Percentiles rank a stretch among this genome's conserved stretches.
Conservation (phyloP, 2,113 vertebrate genomes). For the Brienomyrus brachyistius region DNA sequence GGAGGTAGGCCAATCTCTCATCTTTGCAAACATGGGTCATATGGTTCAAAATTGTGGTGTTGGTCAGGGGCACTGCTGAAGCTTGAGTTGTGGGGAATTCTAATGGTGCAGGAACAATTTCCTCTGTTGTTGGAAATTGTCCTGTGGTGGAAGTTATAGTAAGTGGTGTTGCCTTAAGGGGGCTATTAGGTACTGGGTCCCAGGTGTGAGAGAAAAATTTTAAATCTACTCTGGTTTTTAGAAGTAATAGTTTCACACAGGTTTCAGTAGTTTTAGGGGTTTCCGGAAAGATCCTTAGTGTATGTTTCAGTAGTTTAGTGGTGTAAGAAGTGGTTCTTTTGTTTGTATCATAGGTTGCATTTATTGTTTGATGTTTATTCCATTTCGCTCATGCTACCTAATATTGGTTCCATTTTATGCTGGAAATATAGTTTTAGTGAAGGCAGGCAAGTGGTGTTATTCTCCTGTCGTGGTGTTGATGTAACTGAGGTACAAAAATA, state of each 20-base stretch:
- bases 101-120: background rate
- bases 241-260: too few species aligned
- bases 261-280: too few species aligned
- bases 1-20: background rate
- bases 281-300: too few species aligned
- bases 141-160: background rate
- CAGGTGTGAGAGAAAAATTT: background rate
- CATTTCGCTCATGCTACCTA: background rate
- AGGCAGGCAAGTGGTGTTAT: background rate
- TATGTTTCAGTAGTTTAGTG: too few species aligned
- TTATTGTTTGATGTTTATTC: background rate
- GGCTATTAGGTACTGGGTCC: background rate
- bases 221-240: background rate
- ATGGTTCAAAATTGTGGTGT: background rate
- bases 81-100: background rate
- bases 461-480: background rate
- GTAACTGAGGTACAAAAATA: background rate
- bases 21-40: background rate
- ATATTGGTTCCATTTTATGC: background rate
- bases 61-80: background rate
- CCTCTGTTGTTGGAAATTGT: background rate
- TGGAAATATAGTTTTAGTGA: background rate
- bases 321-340: background rate
- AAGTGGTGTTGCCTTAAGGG: background rate
- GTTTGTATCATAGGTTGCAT: background rate